Evolutionary conservation across 2,888 invertebrate species (phyloP).

Genomic region (Xanthostigma xanthostigma): DNA sequence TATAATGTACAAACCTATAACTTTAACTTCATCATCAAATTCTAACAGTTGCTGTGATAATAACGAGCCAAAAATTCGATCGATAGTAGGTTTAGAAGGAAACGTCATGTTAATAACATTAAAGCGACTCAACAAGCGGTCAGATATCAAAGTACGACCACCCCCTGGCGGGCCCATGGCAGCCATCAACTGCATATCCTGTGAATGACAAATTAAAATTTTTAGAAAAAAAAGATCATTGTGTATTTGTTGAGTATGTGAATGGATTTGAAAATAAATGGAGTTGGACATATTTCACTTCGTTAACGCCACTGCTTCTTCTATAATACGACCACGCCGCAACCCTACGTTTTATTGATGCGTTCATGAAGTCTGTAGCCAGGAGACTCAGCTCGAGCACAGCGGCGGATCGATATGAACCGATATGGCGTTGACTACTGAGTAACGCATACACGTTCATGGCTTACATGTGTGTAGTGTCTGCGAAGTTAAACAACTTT

Average conservation of each 20-base stretch:
- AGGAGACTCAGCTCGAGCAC: no score
- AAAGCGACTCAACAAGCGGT: conserved; percentile 65
- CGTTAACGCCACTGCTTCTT: no score
- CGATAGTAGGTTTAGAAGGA: conserved; percentile 62
- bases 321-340: no score
- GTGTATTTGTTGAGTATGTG: not conserved
- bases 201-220: conserved; percentile 7
- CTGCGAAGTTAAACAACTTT: no score
- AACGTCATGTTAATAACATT: conserved; percentile 65
- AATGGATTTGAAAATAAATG: not conserved
- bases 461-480: no score
- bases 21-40: conserved; percentile 67
- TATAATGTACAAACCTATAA: conserved; percentile 34
- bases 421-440: no score
- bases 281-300: no score
- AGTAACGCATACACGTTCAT: no score
- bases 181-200: conserved; percentile 63
- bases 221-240: not conserved
- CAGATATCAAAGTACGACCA: conserved; percentile 63
- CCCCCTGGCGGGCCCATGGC: conserved; percentile 84
- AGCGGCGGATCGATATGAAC: no score
- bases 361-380: no score
- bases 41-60: conserved; percentile 59
- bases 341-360: no score
- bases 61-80: conserved; percentile 74